Percentiles rank a stretch among this genome's conserved stretches.
These are phyloP conservation scores for Drosophila paranaensis DNA, from an alignment of 2,888 invertebrate species.

Conservation along the genomic window DNA sequence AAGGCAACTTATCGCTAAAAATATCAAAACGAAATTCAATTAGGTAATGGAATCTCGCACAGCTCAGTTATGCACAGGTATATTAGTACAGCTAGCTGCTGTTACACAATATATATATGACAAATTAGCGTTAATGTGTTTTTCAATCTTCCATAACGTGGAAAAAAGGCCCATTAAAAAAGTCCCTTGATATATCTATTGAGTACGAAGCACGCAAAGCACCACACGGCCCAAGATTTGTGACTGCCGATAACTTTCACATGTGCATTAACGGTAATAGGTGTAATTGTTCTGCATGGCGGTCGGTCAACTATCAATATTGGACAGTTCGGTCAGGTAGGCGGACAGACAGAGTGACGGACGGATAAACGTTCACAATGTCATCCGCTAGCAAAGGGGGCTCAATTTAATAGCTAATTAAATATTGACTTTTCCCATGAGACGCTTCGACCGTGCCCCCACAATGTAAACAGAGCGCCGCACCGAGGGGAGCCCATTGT, in stretches of 20 bases:
- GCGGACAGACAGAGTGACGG: too few species aligned
- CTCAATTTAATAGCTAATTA: slow-evolving; percentile 50
- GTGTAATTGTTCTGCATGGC: slow-evolving; percentile 31
- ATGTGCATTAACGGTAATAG: slow-evolving; percentile 45
- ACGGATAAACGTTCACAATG: not conserved
- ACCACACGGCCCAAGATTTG: slow-evolving; percentile 21
- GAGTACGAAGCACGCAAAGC: slow-evolving; percentile 28
- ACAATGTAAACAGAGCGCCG: slow-evolving; percentile 16
- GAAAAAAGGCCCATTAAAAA: slow-evolving; percentile 36
- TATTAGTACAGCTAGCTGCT: slow-evolving; percentile 9
- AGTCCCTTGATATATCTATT: slow-evolving; percentile 32
- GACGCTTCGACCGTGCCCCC: slow-evolving; percentile 2
- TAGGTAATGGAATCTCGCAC: slow-evolving; percentile 29
- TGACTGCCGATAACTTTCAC: slow-evolving; percentile 37
- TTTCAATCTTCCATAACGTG: slow-evolving; percentile 18
- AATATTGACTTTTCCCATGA: slow-evolving; percentile 44
- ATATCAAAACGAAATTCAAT: slow-evolving; percentile 33
- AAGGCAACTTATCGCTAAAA: not conserved
- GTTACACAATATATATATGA: slow-evolving; percentile 19
- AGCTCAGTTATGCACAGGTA: not conserved
- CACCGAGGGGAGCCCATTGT: slow-evolving; percentile 1
- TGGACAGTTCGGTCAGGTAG: not conserved
- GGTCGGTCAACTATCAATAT: slow-evolving; percentile 32
- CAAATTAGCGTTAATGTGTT: slow-evolving; percentile 34
- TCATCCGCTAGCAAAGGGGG: not conserved